Evolutionary conservation across 2,888 invertebrate genomes (phyloP), one percentile per base, ranked within the genome.

Genomic region (Noctua pronuba): DNA sequence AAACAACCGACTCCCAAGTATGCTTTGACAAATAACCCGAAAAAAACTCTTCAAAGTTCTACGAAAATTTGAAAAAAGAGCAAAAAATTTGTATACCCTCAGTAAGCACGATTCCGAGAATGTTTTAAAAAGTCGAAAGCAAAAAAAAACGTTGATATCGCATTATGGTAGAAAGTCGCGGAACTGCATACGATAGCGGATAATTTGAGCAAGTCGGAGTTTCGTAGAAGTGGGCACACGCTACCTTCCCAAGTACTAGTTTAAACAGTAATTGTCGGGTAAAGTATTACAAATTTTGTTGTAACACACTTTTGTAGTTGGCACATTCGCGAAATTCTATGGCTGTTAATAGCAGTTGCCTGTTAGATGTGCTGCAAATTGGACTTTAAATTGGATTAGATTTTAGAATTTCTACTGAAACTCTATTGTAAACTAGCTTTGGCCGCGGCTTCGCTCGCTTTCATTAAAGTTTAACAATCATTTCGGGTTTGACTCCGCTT

Each of bases 11-110:
- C 67, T 84, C 68, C 75, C 77, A 78, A 87, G 88, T 84, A 88
- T 88, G 88, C 88, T 88, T 88, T 88, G 85, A 78, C 69, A 75
- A 86, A 83, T 84, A 84, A 80, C 79, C 28, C 55, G 49, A 81
- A 79, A 80, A 65, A 82, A 81, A 65, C 68, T 65, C 82, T 76
- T 81, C 74, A 75, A 85, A 87, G 77, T 83, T 73, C 35, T 67
- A 66, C 71, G 31, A 71, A 82, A 62, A 75, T 83, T 77, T 44
- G 49, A 69, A 38, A 72, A 83, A 75, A 75, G 58, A 11, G 62
- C 38, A 75, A 74, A 83, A 75, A 71, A 74, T 65, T 81, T 44
- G 68, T 77, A 68, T 72, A 69, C 69, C 31, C 71, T 24, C 49
- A 49, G 74, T 60, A 31, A 70, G 66, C 69, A 82, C 82, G 67